Evolutionary conservation across 2,888 invertebrate genomes (phyloP).

Genomic region (Metalampra italica): DNA sequence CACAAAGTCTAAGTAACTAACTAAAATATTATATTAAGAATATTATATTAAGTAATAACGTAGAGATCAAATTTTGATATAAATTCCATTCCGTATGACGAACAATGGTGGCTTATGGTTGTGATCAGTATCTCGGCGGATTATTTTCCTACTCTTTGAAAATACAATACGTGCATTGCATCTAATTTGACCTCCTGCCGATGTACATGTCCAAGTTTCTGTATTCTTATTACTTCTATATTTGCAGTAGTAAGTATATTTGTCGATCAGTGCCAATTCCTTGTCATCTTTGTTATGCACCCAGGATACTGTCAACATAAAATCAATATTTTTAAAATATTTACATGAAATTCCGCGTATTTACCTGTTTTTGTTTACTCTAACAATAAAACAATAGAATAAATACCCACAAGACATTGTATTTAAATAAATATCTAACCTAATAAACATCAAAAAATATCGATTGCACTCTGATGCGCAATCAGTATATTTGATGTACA

Average conservation of each 20-base stretch:
- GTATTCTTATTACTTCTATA: neutral
- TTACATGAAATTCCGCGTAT: no score
- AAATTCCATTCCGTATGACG: neutral
- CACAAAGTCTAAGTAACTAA: no score
- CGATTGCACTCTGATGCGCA: no score
- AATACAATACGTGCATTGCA: slow-evolving; percentile 5
- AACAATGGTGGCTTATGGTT: neutral
- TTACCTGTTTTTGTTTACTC: no score
- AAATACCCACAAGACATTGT: no score
- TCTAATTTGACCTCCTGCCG: neutral
- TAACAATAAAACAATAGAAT: no score
- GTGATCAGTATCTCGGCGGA: neutral
- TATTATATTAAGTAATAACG: no score
- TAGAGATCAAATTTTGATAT: neutral
- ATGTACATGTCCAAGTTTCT: neutral
- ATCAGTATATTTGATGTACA: no score
- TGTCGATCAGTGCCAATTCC: neutral
- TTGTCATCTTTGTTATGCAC: slow-evolving; percentile 3
- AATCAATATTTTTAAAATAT: no score
- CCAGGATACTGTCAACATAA: neutral
- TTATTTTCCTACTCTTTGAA: neutral
- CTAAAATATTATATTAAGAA: no score
- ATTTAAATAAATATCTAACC: no score
- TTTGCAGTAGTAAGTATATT: slow-evolving; percentile 6
- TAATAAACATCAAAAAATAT: no score